Base-by-base conservation (phyloP, 2,113 vertebrate species). In the Coturnix japonica region DNA sequence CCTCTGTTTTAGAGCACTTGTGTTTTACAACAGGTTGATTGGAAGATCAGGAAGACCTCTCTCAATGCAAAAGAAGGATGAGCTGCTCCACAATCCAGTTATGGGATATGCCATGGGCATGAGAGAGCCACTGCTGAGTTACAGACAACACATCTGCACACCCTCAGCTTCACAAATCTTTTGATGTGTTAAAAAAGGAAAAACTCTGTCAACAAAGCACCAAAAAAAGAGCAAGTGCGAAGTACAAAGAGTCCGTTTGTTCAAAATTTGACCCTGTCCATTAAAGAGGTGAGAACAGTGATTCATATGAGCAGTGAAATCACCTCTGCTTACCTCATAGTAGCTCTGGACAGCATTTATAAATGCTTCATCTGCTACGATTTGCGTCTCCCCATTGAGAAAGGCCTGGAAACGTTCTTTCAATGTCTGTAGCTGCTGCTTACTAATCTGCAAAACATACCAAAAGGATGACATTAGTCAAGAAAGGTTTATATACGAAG, bases 331-430 rank as follows among this genome's bases (percentile, higher is more conserved):
- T 97, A 99, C 99, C 97, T 99, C 99, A 1, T 99, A 99, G 97
- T 99, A 99, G 96, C 99, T 99, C 98, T 99, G 99, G 65, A 99
- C 99, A 3, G 99, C 99, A 0, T 99, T 99, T 98, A 99, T 99
- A 96, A 99, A 99, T 9, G 99, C 99, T 96, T 99, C 99, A 8
- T 99, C 99, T 9, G 99, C 99, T 90, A 99, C 99, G 28, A 99
- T 99, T 97, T 99, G 99, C 4, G 99, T 99, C 46, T 99, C 99
- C 95, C 99, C 99, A 1, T 97, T 99, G 65, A 99, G 98, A 93
- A 99, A 99, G 15, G 99, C 98, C 97, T 99, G 98, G 96, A 99
- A 99, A 54, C 98, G 98, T 82, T 99, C 99, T 95, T 99, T 99
- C 83, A 99, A 98, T 4, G 98, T 99, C 96, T 99, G 99, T 43